These are phyloP conservation scores for Berghia stephanieae DNA, from an alignment of 1,140 invertebrate species.

Conservation along the genomic window DNA sequence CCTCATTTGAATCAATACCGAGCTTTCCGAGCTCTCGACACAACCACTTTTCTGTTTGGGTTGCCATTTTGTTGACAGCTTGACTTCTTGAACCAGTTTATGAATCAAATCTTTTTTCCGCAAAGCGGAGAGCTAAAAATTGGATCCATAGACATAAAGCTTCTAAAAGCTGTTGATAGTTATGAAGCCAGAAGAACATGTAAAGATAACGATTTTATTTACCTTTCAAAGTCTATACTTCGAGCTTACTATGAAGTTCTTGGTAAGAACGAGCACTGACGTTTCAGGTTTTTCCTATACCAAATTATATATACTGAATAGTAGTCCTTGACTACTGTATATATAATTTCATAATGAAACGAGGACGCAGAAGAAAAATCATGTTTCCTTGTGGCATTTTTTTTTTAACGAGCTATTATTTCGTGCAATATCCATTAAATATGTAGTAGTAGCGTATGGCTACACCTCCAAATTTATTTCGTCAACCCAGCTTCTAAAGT, in stretches of 20 bases:
- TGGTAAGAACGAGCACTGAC: not conserved
- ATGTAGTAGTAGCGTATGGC: no score
- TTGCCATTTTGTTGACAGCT: constrained; percentile 44
- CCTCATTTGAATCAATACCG: constrained; percentile 52
- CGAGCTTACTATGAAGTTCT: not conserved
- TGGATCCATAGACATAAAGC: not conserved
- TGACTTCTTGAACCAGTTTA: not conserved
- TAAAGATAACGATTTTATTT: not conserved
- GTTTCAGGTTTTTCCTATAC: not conserved
- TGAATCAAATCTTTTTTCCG: not conserved
- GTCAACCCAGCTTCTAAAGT: no score
- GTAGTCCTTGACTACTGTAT: not conserved
- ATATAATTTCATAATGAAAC: not conserved
- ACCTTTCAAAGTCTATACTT: not conserved
- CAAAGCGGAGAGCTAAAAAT: not conserved
- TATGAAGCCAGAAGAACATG: not conserved
- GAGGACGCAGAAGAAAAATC: no score
- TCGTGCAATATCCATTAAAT: no score
- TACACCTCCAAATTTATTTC: no score
- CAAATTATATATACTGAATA: not conserved
- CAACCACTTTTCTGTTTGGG: constrained; percentile 52
- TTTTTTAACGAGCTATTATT: no score
- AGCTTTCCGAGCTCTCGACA: constrained; percentile 57
- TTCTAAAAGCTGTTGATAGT: not conserved
- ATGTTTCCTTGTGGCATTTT: no score